Evolutionary conservation across 2,888 invertebrate genomes (phyloP), one percentile per base, ranked within the genome.

Genomic region (Patella caerulea): DNA sequence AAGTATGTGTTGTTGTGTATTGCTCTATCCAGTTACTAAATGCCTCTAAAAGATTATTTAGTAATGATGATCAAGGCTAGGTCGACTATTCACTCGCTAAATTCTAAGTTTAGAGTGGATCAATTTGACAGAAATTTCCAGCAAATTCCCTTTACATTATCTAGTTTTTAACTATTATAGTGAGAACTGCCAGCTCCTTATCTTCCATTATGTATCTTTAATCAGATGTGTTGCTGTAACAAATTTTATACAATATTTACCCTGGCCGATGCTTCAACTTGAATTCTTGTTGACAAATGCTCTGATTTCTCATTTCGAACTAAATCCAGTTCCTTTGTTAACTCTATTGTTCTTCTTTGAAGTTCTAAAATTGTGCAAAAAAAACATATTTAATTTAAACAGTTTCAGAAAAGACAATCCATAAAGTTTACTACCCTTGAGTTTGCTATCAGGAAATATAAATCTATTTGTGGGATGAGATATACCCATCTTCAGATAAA

Each of bases 291-390:
- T 9, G 86, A 84, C 71, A 84, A 78, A 65, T 85, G 83, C 73
- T 88, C 87, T 9, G 85, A 85, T 73, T 87, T 90, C 77, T 87
- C 88, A 56, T 86, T 83, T 70, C 84, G 80, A 9, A 85, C 82
- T 17, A 83, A 83, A 71, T 87, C 87, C 56, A 88, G 78, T 24
- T 89, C 87, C 34, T 83, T 78, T 14, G 79, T 83, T 74, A 88
- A 75, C 29, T 83, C 80, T 54, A 85, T 77, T 3, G 86, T 72
- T 34, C 83, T 82, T n/a, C 85, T 82, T 52, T 79, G 78, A 55
- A 84, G 75, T 29, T 83, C 86, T 86, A 76, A 11, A 75, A 78
- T 70, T 53, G 24, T 9, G 9, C 7, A 45, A 45, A 0, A 9
- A 45, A 45, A 45, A 9, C 45, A 45, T 9, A 9, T 45, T 45